Evolutionary conservation across 1,140 invertebrate species (phyloP), one percentile per base, ranked within the genome.

Genomic region (Halyomorpha halys): DNA sequence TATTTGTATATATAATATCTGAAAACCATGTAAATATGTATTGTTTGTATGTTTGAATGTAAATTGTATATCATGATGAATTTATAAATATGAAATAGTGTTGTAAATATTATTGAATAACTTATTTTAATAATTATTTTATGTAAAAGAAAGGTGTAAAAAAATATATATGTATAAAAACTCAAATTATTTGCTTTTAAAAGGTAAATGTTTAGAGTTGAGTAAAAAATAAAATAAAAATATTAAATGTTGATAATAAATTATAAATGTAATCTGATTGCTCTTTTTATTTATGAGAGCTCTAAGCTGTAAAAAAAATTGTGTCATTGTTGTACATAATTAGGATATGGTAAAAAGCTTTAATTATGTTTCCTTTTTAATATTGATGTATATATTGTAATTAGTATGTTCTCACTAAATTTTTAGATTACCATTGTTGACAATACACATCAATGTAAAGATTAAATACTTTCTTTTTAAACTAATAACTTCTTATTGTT

Each of bases 401-500:
- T 47, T 47, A 47, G 45, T 47, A 15, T 16, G 45, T 18, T 47
- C 45, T 16, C 45, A 47, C 18, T 47, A 47, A 16, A 47, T 47
- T 18, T 47, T 47, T 47, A 16, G 45, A 47, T 47, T 18, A 47
- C 18, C 45, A 47, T 16, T 47, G 14, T 18, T 47, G 45, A 47
- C 45, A 47, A 47, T 47, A 47, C 45, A 47, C 45, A 16, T 16
- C 18, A 47, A 15, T 15, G 3, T 47, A 18, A 16, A 16, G 15
- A 16, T 47, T 5, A 47, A 47, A 16, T 47, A 18, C 18, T 47
- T 47, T 47, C 18, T 16, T 47, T 47, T 47, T 47, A 4, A 16
- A 47, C 18, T 47, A 47, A 47, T 47, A 16, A 47, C 45, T 47
- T 47, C 45, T 47, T 47, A 47, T 18, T 47, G 45, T 47, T 47